Evolutionary conservation across 2,888 invertebrate genomes (phyloP).

Genomic region (Holacanthella duospinosa): DNA sequence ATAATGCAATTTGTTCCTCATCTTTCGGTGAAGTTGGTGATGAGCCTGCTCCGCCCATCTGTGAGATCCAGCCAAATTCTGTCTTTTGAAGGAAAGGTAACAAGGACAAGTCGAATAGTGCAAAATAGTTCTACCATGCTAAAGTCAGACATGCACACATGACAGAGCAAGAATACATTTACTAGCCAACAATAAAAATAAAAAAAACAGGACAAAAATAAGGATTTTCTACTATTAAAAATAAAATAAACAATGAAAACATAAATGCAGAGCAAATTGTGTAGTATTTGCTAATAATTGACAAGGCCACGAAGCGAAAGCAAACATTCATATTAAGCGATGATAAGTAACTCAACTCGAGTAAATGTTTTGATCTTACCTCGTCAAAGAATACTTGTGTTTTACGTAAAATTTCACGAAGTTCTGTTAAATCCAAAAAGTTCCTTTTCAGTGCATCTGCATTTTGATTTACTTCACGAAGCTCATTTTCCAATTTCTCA

Average conservation of each 20-base stretch:
- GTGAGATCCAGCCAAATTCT: not conserved
- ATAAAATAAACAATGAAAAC: too few relatives aligned
- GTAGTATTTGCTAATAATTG: too few relatives aligned
- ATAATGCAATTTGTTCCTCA: slow-evolving; percentile 63
- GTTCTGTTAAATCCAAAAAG: slow-evolving; percentile 86
- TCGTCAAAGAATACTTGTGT: slow-evolving; percentile 98
- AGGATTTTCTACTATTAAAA: too few relatives aligned
- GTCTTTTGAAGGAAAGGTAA: not conserved
- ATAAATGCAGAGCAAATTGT: too few relatives aligned
- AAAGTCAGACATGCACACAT: not conserved
- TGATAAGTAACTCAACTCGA: too few relatives aligned
- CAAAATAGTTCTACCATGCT: not conserved
- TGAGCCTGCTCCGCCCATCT: slow-evolving; percentile 4
- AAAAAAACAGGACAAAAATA: too few relatives aligned
- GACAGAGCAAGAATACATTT: not conserved
- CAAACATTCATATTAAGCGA: not conserved
- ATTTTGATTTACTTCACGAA: slow-evolving; percentile 97
- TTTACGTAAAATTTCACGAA: slow-evolving; percentile 91
- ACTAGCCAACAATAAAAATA: too few relatives aligned
- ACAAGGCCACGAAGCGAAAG: not conserved
- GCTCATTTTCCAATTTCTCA: slow-evolving; percentile 90
- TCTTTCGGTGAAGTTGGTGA: slow-evolving; percentile 19
- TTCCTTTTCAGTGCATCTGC: slow-evolving; percentile 94
- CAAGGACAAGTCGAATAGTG: not conserved
- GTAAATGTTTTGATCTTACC: slow-evolving; percentile 53